These are phyloP conservation scores for Urosaurus nigricauda DNA, from an alignment of 2,797 vertebrate species.

Conservation along the genomic window DNA sequence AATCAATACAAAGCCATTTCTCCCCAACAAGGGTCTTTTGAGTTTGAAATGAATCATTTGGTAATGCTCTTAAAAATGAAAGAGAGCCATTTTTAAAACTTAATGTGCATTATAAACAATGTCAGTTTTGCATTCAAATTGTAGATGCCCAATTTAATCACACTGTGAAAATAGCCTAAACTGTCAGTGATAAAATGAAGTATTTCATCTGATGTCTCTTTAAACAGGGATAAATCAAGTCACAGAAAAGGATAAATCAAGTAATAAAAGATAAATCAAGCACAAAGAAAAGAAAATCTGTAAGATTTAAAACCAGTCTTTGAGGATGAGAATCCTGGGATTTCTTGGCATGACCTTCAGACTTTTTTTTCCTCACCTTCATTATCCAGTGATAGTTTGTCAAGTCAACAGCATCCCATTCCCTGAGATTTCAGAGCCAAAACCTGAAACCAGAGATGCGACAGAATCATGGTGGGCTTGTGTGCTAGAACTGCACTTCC, in stretches of 20 bases:
- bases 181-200: neutral
- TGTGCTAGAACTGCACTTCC: too few relatives aligned
- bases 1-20: too few relatives aligned
- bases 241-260: conserved; percentile 6
- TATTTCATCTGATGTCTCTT: conserved; percentile 7
- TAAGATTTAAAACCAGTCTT: neutral
- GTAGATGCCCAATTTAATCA: conserved; percentile 14
- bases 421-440: too few relatives aligned
- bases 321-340: conserved; percentile 10
- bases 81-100: conserved; percentile 11
- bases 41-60: neutral
- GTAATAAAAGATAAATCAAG: conserved; percentile 11
- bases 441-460: too few relatives aligned
- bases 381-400: too few relatives aligned
- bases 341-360: neutral
- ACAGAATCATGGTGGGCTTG: too few relatives aligned
- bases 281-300: neutral
- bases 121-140: conserved; percentile 30
- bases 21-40: neutral
- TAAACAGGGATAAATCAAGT: neutral
- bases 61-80: conserved; percentile 14
- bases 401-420: too few relatives aligned
- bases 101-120: conserved; percentile 21
- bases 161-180: neutral
- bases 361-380: too few relatives aligned